Conservation (phyloP, 2,113 vertebrate species). For the Laticauda laticaudata region DNA sequence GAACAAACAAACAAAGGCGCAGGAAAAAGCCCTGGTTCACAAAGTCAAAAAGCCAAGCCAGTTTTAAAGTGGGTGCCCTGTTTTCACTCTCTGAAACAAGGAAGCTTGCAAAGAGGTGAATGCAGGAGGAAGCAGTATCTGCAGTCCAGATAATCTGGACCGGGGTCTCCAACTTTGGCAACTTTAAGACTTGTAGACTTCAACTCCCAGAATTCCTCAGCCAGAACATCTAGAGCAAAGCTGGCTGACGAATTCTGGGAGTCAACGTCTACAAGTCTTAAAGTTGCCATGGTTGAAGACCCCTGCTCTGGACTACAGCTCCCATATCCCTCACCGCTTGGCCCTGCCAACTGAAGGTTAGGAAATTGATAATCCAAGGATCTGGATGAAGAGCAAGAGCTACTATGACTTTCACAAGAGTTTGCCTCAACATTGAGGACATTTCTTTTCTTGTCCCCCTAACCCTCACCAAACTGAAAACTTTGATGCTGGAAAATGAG, state of each 20-base stretch:
- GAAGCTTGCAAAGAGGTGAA: background rate
- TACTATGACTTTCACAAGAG: background rate
- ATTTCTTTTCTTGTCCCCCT: background rate
- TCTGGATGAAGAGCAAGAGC: background rate
- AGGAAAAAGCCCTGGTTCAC: background rate
- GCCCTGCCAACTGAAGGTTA: background rate
- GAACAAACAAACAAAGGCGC: constrained; percentile 8
- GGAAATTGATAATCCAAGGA: background rate
- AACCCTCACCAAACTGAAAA: background rate
- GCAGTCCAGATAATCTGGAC: background rate
- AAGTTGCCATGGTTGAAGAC: too few relatives aligned
- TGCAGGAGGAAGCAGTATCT: background rate
- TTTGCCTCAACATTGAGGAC: background rate
- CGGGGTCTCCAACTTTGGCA: too few relatives aligned
- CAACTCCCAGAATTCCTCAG: too few relatives aligned
- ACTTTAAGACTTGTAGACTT: too few relatives aligned
- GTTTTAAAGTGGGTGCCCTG: background rate
- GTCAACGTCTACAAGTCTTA: too few relatives aligned
- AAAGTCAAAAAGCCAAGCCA: background rate
- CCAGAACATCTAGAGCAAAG: too few relatives aligned
- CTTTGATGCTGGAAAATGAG: background rate
- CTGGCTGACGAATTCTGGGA: too few relatives aligned
- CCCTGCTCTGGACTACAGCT: too few relatives aligned
- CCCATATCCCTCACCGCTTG: background rate
- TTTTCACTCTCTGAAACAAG: background rate